These are phyloP conservation scores for Melangyna quadrimaculata DNA, from an alignment of 2,888 invertebrate species.

Conservation along the genomic window DNA sequence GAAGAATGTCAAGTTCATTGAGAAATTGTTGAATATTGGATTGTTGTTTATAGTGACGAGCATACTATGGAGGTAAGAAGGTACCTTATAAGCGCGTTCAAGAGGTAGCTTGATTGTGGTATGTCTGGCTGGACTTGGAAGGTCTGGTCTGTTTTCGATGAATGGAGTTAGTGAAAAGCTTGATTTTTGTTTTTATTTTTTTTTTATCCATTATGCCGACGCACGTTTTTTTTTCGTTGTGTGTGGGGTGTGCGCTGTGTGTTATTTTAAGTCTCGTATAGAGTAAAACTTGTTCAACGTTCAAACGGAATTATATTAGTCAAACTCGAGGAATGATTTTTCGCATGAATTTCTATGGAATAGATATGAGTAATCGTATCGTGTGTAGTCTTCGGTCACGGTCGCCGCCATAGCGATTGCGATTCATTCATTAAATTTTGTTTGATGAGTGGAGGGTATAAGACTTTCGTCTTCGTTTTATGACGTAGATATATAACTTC, in stretches of 20 bases:
- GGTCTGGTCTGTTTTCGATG: conserved; percentile 33
- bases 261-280: not conserved
- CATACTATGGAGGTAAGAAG: not conserved
- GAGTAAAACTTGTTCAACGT: conserved; percentile 16
- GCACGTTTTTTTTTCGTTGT: conserved; percentile 34
- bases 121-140: conserved; percentile 5
- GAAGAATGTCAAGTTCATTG: conserved; percentile 70
- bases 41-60: not conserved
- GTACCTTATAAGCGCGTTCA: conserved; percentile 4
- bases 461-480: not conserved
- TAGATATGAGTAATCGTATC: conserved; percentile 61
- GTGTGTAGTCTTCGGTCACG: too few species aligned
- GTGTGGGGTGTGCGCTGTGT: not conserved
- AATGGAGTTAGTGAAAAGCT: conserved; percentile 59
- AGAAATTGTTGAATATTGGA: conserved; percentile 41
- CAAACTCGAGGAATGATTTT: conserved; percentile 40
- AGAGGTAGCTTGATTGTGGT: not conserved
- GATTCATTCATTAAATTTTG: conserved; percentile 54
- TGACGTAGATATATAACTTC: not conserved
- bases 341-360: conserved; percentile 42
- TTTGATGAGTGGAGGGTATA: conserved; percentile 1
- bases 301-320: conserved; percentile 30
- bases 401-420: not conserved
- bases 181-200: conserved; percentile 25
- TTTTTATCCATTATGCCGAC: conserved; percentile 27